Percentiles rank a stretch among this genome's conserved stretches.
phyloP scores from a whole-genome alignment of 2,888 invertebrate genomes.

The Drosophila diplacantha region DNA sequence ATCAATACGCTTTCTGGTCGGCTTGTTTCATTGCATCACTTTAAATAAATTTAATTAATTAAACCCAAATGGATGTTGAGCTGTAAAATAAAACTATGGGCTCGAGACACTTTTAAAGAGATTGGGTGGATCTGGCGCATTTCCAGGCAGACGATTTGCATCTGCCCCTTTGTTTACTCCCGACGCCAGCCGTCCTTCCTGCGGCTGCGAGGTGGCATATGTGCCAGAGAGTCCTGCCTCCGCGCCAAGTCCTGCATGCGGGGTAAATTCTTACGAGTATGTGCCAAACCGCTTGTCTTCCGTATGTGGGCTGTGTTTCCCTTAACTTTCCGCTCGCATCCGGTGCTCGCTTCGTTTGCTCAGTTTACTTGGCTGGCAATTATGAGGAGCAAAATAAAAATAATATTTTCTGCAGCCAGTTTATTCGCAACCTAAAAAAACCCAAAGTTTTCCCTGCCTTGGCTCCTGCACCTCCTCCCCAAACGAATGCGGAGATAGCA shows the following conservation, averaged over 20 bases:
- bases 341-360: constrained; percentile 40
- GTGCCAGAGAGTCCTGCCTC: constrained; percentile 11
- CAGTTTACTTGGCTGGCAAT: constrained; percentile 60
- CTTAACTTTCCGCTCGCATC: constrained; percentile 61
- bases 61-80: constrained; percentile 18
- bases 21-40: constrained; percentile 39
- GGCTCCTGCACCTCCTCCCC: constrained; percentile 6
- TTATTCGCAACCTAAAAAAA: constrained; percentile 13
- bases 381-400: constrained; percentile 66
- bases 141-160: constrained; percentile 35
- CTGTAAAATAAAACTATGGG: constrained; percentile 29
- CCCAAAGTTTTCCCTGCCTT: constrained; percentile 20
- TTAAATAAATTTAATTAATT: constrained; percentile 44
- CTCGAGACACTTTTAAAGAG: constrained; percentile 32
- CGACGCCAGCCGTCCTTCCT: not conserved
- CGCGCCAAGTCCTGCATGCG: constrained; percentile 16
- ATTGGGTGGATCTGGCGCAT: constrained; percentile 28
- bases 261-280: constrained; percentile 53
- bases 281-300: constrained; percentile 61
- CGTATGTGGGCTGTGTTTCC: constrained; percentile 68
- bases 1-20: constrained; percentile 15
- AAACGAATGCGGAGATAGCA: constrained; percentile 14
- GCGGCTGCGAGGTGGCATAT: constrained; percentile 18
- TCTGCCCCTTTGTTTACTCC: constrained; percentile 15
- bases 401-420: constrained; percentile 64